phyloP scores from a whole-genome alignment of 2,113 vertebrate species.

The Phrynocephalus versicolor region DNA sequence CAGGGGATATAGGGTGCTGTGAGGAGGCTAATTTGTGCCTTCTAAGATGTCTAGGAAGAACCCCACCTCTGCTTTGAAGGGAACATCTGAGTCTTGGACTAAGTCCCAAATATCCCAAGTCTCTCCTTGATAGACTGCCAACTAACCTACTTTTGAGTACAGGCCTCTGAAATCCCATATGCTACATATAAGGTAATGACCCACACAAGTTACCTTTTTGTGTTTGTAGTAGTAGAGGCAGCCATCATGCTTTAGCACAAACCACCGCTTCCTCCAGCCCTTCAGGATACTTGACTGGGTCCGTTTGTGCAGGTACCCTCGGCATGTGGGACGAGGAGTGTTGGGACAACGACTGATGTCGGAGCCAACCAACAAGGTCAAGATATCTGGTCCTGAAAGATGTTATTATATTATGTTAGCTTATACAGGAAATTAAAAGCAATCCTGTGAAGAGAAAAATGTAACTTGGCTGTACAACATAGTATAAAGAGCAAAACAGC shows the following conservation, averaged over 20 bases:
- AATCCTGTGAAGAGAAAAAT: neutral
- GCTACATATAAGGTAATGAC: neutral
- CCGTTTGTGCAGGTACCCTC: constrained; percentile 88
- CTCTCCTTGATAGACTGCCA: neutral
- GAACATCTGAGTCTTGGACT: neutral
- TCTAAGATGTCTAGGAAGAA: no score
- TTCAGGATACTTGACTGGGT: constrained; percentile 86
- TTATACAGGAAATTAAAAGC: neutral
- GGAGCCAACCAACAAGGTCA: constrained; percentile 87
- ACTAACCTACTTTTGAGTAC: neutral
- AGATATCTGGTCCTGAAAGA: constrained; percentile 81
- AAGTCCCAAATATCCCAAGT: neutral
- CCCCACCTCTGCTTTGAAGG: neutral
- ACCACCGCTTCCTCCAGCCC: constrained; percentile 96
- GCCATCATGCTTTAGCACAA: constrained; percentile 86
- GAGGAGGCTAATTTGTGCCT: no score
- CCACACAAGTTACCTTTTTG: constrained; percentile 80
- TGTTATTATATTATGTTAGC: constrained; percentile 10
- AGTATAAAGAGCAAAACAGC: neutral
- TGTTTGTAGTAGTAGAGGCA: constrained; percentile 88
- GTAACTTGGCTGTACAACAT: neutral
- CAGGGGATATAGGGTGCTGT: no score
- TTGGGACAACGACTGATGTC: constrained; percentile 87
- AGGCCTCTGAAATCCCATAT: neutral
- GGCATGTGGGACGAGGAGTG: constrained; percentile 83